phyloP scores from a whole-genome alignment of 35 echinoderm and acorn worm genomes.

The Apostichopus californicus region DNA sequence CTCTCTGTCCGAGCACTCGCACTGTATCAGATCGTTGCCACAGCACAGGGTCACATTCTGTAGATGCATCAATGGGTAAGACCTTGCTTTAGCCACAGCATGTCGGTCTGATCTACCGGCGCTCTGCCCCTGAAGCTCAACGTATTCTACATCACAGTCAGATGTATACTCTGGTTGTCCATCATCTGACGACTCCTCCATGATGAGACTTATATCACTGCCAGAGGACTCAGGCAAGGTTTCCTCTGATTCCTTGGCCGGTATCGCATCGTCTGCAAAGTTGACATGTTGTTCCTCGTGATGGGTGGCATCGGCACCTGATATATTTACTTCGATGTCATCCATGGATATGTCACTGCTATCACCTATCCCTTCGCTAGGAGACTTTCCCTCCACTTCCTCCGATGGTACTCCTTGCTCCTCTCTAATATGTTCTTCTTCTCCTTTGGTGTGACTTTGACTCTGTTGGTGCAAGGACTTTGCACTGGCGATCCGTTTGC shows the following conservation, averaged over 20 bases:
- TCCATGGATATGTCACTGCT: neutral
- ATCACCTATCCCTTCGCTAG: neutral
- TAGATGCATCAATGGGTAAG: slow-evolving; percentile 21
- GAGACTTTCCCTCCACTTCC: neutral
- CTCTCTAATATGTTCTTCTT: neutral
- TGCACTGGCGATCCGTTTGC: neutral
- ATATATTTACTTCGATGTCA: neutral
- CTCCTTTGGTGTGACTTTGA: neutral
- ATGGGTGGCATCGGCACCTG: neutral
- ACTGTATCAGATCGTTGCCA: slow-evolving; percentile 5
- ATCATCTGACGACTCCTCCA: neutral
- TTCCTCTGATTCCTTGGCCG: neutral
- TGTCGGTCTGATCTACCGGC: neutral
- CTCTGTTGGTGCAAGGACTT: neutral
- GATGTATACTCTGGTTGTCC: neutral
- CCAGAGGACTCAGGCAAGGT: neutral
- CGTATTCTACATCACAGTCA: neutral
- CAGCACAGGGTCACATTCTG: neutral
- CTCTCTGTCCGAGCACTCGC: slow-evolving; percentile 10
- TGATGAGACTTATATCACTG: slow-evolving; percentile 37
- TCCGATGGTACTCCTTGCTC: neutral
- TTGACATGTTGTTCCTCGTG: slow-evolving; percentile 12
- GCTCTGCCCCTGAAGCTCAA: neutral
- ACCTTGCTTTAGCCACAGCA: neutral
- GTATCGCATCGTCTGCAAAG: neutral